Percentiles rank a stretch among this genome's conserved stretches.
Evolutionary conservation across 2,113 vertebrate genomes (phyloP).

Genomic region (Toxostoma redivivum): DNA sequence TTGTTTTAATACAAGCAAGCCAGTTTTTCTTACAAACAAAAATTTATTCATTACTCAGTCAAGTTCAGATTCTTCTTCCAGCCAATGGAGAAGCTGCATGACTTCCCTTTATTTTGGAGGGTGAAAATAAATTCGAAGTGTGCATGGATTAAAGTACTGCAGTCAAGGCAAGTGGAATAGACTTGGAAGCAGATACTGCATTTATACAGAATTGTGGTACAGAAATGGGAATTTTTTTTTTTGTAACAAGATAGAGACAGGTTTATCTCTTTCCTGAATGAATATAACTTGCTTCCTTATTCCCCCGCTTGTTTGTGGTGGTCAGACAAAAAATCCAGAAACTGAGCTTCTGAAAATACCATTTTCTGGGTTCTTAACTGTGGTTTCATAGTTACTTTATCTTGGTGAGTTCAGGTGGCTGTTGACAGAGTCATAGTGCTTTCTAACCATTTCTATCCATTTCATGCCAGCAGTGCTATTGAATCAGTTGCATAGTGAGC

Average conservation of each 20-base stretch:
- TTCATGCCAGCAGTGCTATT: neutral
- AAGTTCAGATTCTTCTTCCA: neutral
- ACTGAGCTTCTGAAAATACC: neutral
- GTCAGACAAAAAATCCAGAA: neutral
- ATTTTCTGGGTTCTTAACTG: neutral
- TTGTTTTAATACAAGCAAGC: neutral
- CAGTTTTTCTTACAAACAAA: neutral
- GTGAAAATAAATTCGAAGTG: neutral
- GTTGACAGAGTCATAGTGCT: neutral
- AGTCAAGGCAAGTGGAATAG: neutral
- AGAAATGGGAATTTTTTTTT: neutral
- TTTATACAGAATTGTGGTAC: neutral
- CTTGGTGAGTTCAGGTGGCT: neutral
- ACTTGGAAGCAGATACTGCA: neutral
- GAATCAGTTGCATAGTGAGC: neutral
- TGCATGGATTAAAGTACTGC: neutral
- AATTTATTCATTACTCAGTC: neutral
- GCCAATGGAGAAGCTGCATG: neutral
- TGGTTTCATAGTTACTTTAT: neutral
- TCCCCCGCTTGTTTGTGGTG: neutral
- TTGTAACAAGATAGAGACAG: neutral
- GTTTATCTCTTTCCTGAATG: neutral
- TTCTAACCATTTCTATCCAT: neutral
- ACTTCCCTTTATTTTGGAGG: neutral
- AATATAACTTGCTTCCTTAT: neutral